Evolutionary conservation across 2,888 invertebrate genomes (phyloP).

Genomic region (Agrilus mali): DNA sequence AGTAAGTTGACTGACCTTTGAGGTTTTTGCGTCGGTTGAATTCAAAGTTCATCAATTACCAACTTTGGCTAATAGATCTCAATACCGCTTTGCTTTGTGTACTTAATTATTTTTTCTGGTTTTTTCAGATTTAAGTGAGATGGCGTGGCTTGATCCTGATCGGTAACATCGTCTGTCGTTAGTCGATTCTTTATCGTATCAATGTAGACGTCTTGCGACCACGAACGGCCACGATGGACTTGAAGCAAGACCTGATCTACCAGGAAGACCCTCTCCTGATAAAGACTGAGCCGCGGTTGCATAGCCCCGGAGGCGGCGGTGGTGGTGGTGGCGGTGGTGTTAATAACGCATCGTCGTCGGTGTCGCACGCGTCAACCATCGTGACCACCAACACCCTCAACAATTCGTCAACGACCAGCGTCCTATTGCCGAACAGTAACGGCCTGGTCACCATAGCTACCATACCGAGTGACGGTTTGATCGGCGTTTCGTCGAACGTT

Average conservation of each 20-base stretch:
- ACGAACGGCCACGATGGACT: constrained; percentile 35
- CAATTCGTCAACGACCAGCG: constrained; percentile 8
- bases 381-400: constrained; percentile 21
- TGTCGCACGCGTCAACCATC: constrained; percentile 7
- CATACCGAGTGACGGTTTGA: constrained; percentile 6
- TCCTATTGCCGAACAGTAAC: constrained; percentile 17
- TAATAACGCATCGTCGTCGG: constrained; percentile 6
- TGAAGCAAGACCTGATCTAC: constrained; percentile 54
- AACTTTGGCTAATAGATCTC: no score
- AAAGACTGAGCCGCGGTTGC: constrained; percentile 35
- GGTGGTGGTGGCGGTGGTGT: constrained; percentile 14
- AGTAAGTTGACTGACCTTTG: no score
- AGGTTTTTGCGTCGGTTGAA: no score
- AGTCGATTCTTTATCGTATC: background rate
- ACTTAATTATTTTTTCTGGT: constrained; percentile 7
- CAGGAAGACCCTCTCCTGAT: constrained; percentile 35
- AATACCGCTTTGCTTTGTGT: no score
- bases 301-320: constrained; percentile 23
- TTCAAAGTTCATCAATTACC: no score
- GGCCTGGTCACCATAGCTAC: constrained; percentile 23
- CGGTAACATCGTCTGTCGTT: constrained; percentile 18
- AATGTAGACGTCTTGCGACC: constrained; percentile 14
- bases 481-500: constrained; percentile 11
- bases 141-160: constrained; percentile 27
- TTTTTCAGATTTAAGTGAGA: constrained; percentile 30